Percentiles rank a stretch among this genome's conserved stretches.
These are phyloP conservation scores for Hyaena hyaena DNA, from an alignment of 2,113 vertebrate genomes.

Conservation along the genomic window DNA sequence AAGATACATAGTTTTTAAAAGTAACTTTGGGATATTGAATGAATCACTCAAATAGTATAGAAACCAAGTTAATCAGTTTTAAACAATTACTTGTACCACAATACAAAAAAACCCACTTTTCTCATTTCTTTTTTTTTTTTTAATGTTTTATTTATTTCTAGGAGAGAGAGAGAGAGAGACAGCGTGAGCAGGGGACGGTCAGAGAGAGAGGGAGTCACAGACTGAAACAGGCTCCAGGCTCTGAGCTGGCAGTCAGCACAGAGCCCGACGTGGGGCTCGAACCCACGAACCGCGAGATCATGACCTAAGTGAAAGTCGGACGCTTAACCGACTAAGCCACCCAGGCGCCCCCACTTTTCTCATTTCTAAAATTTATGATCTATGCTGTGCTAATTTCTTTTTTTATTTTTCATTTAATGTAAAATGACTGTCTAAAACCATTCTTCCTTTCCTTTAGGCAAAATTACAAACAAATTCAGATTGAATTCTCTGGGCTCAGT, in stretches of 20 bases:
- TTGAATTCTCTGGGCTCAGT: not conserved
- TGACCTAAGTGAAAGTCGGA: too few species aligned
- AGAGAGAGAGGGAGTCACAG: too few species aligned
- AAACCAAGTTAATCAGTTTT: not conserved
- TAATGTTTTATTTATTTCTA: not conserved
- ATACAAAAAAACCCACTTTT: rapidly evolving
- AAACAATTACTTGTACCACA: not conserved
- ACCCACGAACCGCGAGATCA: too few species aligned
- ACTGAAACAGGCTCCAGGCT: too few species aligned
- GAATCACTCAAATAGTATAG: not conserved
- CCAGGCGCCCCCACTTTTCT: not conserved
- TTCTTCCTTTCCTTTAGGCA: not conserved
- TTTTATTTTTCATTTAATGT: not conserved
- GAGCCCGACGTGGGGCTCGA: too few species aligned
- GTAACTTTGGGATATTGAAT: not conserved
- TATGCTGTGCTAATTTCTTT: not conserved
- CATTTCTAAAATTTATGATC: not conserved
- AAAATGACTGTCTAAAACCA: not conserved
- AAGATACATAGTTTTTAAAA: not conserved
- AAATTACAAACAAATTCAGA: not conserved
- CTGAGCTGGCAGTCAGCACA: too few species aligned
- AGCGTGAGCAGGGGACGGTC: too few species aligned
- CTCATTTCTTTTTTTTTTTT: not conserved
- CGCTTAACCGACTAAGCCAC: too few species aligned
- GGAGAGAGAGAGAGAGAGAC: too few species aligned